Evolutionary conservation across 2,113 vertebrate species (phyloP).

Genomic region (Halichoerus grypus): DNA sequence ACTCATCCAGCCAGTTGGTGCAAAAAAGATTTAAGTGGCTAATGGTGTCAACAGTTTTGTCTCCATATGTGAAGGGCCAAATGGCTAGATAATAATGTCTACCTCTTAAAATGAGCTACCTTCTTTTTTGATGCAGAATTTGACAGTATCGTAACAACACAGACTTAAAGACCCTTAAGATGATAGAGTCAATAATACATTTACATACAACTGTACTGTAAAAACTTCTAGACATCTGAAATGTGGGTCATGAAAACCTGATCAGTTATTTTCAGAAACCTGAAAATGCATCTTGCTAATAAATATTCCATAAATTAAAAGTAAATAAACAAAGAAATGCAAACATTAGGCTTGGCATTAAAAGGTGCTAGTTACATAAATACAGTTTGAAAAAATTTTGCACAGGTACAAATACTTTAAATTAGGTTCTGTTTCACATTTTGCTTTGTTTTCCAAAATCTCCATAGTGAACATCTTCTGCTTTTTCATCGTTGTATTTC

Average conservation of each 20-base stretch:
- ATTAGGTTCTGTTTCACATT: conserved; percentile 29
- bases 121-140: background rate
- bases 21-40: background rate
- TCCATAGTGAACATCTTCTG: background rate
- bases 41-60: background rate
- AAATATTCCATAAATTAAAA: conserved; percentile 22
- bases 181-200: background rate
- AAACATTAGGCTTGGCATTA: background rate
- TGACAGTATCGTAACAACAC: background rate
- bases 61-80: background rate
- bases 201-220: background rate
- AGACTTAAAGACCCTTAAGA: background rate
- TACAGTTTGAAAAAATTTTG: background rate
- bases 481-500: background rate
- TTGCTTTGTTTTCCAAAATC: background rate
- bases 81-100: background rate
- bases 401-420: background rate
- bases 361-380: background rate
- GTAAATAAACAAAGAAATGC: conserved; percentile 14
- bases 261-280: background rate
- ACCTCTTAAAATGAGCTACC: background rate
- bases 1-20: background rate
- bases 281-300: background rate
- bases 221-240: background rate
- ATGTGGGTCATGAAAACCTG: background rate